Base-by-base conservation (phyloP, 2,888 invertebrate genomes). In the Elysia crispata region DNA sequence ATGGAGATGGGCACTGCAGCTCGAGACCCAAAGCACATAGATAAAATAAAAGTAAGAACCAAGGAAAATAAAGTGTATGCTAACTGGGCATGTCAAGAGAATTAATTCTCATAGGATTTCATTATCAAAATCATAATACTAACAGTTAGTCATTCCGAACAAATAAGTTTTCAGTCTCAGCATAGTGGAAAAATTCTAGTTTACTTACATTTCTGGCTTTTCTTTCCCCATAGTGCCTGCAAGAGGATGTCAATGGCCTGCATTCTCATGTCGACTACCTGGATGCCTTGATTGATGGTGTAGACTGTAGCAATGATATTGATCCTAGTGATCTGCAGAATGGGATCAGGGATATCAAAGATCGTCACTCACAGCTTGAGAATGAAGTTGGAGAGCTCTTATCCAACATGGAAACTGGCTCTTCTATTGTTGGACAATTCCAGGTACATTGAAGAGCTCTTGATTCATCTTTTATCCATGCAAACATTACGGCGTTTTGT, bases 21-120 rank as follows among this genome's bases (percentile, higher is more conserved):
- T 0, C 95, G 95, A 83, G 98, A 98, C 91, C 95, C 96, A 20
- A 96, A 96, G 92, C 94, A 97, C 77, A 93, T 96, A 81, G 97
- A 97, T 80, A 95, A 96, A 82, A 96, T 98, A 81, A 97, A 96
- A 90, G 94, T 94, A 73, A 41, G 31, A n/a, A 30, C 31, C 49
- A 31, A 20, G 25, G 15, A 66, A 66, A 5, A n/a, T n/a, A 25
- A 5, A 25, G 66, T 66, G 28, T 66, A 25, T 25, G 11, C 15
- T 25, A 25, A 18, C 1, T 30, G 18, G 25, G 66, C 30, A 18
- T 23, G 3, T 66, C 1, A 23, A 8, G 25, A 18, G 28, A 30
- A 28, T 25, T n/a, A 11, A 23, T 66, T 66, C 13, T 25, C 23
- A 5, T 13, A 66, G n/a, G 28, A 6, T 30, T 66, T 66, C 62